A percentile compares a stretch with the other conserved stretches of the same genome.
Evolutionary conservation across 2,797 vertebrate genomes (phyloP).

Genomic region (Carapus acus): DNA sequence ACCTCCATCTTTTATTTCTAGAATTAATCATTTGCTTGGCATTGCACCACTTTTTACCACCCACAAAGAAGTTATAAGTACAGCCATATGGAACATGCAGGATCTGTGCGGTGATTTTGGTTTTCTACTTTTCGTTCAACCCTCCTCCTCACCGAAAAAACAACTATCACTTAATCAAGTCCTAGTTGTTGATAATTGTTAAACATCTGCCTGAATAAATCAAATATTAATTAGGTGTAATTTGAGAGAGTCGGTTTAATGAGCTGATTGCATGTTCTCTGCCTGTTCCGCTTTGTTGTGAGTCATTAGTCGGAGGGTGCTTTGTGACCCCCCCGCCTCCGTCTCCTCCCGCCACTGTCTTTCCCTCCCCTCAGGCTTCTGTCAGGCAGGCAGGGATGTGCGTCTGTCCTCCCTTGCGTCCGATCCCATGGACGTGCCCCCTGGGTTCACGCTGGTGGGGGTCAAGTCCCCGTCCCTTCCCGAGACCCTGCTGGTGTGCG

Average conservation of each 20-base stretch:
- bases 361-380: constrained; percentile 75
- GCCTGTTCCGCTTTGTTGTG: background rate
- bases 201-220: background rate
- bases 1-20: no score
- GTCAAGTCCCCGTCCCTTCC: constrained; percentile 84
- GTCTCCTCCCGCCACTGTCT: background rate
- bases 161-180: background rate
- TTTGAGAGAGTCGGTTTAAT: no score
- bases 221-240: background rate
- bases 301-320: no score
- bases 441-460: constrained; percentile 87
- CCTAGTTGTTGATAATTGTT: background rate
- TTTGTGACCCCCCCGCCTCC: no score
- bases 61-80: no score
- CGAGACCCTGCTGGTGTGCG: constrained; percentile 88
- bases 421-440: constrained; percentile 82
- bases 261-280: background rate
- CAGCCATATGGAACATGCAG: no score
- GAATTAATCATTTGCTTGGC: no score
- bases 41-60: no score
- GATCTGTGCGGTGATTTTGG: no score
- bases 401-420: constrained; percentile 81
- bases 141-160: no score
- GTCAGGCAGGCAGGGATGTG: constrained; percentile 91
- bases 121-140: no score